Evolutionary conservation across 2,113 vertebrate genomes (phyloP).

Genomic region (Pantherophis guttatus): DNA sequence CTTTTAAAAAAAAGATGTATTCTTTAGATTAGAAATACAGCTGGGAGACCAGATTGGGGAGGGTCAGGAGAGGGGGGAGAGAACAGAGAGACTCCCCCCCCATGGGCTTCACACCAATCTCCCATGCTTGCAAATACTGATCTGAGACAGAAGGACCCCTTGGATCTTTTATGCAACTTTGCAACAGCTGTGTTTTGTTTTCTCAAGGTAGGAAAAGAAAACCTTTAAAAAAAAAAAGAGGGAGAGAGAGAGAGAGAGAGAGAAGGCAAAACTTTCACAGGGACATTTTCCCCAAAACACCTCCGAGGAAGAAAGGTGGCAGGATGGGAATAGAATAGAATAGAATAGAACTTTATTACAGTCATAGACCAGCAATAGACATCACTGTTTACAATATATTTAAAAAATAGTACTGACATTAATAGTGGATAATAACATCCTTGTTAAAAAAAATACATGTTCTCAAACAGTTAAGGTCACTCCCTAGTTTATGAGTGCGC

Average conservation of each 20-base stretch:
- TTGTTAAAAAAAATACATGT: no score
- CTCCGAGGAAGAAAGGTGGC: slow-evolving; percentile 40
- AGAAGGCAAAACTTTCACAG: slow-evolving; percentile 60
- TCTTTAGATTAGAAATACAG: slow-evolving; percentile 93
- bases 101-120: slow-evolving; percentile 55
- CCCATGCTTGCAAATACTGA: slow-evolving; percentile 51
- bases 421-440: no score
- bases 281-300: slow-evolving; percentile 15
- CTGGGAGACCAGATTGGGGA: slow-evolving; percentile 74
- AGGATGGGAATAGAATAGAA: slow-evolving; percentile 9
- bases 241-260: slow-evolving; percentile 67
- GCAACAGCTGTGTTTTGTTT: slow-evolving; percentile 74
- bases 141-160: slow-evolving; percentile 44
- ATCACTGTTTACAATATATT: no score
- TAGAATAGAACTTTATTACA: no score
- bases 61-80: slow-evolving; percentile 54
- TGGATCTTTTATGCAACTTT: slow-evolving; percentile 60
- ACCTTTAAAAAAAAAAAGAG: not conserved
- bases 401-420: no score
- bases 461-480: no score
- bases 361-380: no score
- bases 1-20: slow-evolving; percentile 84
- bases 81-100: not conserved
- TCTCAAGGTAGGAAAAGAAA: slow-evolving; percentile 59
- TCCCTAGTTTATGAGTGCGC: no score